phyloP scores from a whole-genome alignment of 2,113 vertebrate genomes.

The Istiophorus platypterus region DNA sequence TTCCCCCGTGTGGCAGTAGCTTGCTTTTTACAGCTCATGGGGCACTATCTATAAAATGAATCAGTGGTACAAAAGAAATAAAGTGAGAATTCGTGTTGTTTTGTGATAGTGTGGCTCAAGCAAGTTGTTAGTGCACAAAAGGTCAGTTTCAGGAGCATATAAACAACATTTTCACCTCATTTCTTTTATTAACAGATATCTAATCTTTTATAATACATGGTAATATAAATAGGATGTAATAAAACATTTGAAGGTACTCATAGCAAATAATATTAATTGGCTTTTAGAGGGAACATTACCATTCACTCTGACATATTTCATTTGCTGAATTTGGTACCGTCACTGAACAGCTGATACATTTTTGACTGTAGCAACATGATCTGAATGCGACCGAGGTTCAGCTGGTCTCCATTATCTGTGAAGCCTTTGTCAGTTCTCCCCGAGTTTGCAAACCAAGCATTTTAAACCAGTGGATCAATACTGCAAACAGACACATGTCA shows the following conservation, averaged over 20 bases:
- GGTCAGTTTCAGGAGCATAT: neutral
- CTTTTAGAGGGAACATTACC: neutral
- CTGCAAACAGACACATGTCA: conserved; percentile 30
- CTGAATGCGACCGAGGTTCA: neutral
- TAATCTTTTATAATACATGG: neutral
- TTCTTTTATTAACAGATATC: neutral
- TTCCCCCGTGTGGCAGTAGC: neutral
- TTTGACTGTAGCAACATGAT: neutral
- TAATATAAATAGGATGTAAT: conserved; percentile 5
- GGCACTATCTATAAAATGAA: neutral
- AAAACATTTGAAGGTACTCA: conserved; percentile 10
- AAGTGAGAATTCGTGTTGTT: neutral
- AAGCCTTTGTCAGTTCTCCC: conserved; percentile 10
- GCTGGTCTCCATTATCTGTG: neutral
- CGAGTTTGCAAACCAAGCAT: conserved; percentile 31
- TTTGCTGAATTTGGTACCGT: neutral
- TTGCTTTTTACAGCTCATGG: neutral
- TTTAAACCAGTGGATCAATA: conserved; percentile 48
- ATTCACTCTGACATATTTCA: neutral
- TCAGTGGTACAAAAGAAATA: conserved; percentile 10
- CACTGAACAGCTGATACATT: neutral
- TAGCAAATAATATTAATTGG: neutral
- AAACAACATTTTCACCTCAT: neutral
- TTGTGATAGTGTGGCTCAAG: neutral
- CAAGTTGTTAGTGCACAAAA: neutral